phyloP scores from a whole-genome alignment of 2,113 vertebrate species.

The Halcyon senegalensis region DNA sequence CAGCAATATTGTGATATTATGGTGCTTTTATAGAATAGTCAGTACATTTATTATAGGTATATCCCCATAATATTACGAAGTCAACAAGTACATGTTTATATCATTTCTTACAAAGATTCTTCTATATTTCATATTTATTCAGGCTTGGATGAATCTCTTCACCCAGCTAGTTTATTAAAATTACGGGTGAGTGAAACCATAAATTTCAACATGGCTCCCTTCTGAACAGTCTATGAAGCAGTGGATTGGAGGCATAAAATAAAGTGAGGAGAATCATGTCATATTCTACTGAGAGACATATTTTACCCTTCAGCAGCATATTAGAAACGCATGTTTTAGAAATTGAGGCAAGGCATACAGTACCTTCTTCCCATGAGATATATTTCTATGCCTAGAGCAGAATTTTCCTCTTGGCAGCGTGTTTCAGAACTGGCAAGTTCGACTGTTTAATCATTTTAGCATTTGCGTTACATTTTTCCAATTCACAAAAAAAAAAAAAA shows the following conservation, averaged over 20 bases:
- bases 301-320: slow-evolving; percentile 51
- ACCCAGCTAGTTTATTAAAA: slow-evolving; percentile 53
- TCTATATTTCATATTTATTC: slow-evolving; percentile 43
- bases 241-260: slow-evolving; percentile 62
- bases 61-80: neutral
- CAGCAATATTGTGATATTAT: neutral
- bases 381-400: slow-evolving; percentile 39
- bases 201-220: slow-evolving; percentile 52
- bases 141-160: slow-evolving; percentile 23
- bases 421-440: neutral
- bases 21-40: neutral
- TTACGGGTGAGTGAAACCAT: slow-evolving; percentile 45
- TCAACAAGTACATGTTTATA: slow-evolving; percentile 2
- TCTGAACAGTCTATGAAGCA: slow-evolving; percentile 41
- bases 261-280: slow-evolving; percentile 36
- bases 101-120: neutral
- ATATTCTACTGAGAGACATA: slow-evolving; percentile 50
- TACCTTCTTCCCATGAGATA: slow-evolving; percentile 28
- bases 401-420: slow-evolving; percentile 38
- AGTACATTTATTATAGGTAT: neutral
- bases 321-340: slow-evolving; percentile 58
- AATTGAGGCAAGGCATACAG: slow-evolving; percentile 34
- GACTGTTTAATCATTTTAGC: slow-evolving; percentile 31
- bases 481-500: neutral
- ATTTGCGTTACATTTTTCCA: neutral